Conservation (phyloP, 2,113 vertebrate genomes). For the Carassius auratus region DNA sequence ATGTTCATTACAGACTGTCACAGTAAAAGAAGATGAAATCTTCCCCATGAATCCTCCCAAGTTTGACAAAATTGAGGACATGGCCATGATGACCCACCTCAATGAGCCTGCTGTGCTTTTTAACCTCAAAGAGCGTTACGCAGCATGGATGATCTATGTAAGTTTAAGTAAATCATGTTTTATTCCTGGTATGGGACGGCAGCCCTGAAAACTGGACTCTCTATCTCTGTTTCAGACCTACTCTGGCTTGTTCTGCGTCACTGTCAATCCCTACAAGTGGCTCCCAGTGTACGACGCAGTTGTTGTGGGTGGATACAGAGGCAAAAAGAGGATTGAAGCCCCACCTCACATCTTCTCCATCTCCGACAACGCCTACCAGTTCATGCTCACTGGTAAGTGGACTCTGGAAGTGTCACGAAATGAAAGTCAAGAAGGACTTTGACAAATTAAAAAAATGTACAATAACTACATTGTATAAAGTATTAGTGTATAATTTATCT, state of each 20-base stretch:
- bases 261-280: conserved; percentile 89
- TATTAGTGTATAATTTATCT: no score
- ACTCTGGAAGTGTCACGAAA: conserved; percentile 31
- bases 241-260: conserved; percentile 86
- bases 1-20: conserved; percentile 18
- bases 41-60: conserved; percentile 63
- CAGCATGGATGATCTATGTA: conserved; percentile 85
- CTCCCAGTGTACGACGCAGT: conserved; percentile 80
- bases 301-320: conserved; percentile 7
- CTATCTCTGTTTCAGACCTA: conserved; percentile 76
- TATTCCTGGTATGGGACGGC: no score
- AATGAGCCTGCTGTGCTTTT: conserved; percentile 70
- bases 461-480: no score
- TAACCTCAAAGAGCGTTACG: conserved; percentile 85
- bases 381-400: conserved; percentile 18
- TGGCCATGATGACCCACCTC: conserved; percentile 69
- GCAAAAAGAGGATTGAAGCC: conserved; percentile 16
- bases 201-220: no score
- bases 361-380: conserved; percentile 12
- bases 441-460: no score
- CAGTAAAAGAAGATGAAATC: conserved; percentile 61
- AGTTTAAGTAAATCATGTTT: no score
- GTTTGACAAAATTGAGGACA: conserved; percentile 69
- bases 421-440: no score
- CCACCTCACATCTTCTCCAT: conserved; percentile 23